A percentile compares a stretch with the other conserved stretches of the same genome.
Conservation (phyloP, 2,888 invertebrate species). For the Drosophila borborema region DNA sequence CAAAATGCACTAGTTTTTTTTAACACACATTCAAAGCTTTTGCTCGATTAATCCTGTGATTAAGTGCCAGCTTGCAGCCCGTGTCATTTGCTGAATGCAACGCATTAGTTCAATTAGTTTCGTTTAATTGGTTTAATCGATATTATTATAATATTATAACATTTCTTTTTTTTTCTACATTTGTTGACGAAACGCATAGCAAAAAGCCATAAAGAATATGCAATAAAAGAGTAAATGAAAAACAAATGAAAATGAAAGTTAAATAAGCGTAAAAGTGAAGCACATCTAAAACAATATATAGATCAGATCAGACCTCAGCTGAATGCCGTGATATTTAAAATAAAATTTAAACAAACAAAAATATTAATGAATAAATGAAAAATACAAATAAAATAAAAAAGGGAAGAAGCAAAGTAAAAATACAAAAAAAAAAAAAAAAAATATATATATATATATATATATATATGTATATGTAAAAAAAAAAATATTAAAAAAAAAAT, state of each 20-base stretch:
- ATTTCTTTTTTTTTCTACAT: slow-evolving; percentile 1
- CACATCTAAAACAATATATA: slow-evolving; percentile 58
- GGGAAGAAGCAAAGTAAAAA: slow-evolving; percentile 21
- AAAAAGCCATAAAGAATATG: slow-evolving; percentile 46
- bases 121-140: slow-evolving; percentile 8
- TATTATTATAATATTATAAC: slow-evolving; percentile 6
- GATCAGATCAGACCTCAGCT: slow-evolving; percentile 83
- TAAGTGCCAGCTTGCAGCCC: slow-evolving; percentile 25
- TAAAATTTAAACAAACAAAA: slow-evolving; percentile 61
- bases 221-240: background rate
- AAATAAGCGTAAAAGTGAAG: slow-evolving; percentile 21
- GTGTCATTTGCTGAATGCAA: slow-evolving; percentile 33
- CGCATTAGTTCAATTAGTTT: slow-evolving; percentile 48
- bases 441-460: slow-evolving; percentile 9
- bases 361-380: background rate
- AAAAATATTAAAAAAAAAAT: slow-evolving; percentile 1
- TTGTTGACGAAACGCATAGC: slow-evolving; percentile 41
- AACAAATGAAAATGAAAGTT: too few relatives aligned
- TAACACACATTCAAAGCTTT: background rate
- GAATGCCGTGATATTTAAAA: slow-evolving; percentile 84
- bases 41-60: slow-evolving; percentile 15
- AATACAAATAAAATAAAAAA: slow-evolving; percentile 15
- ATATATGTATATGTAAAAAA: too few relatives aligned
- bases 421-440: slow-evolving; percentile 9
- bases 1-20: too few relatives aligned